Base-by-base conservation (phyloP, 2,888 invertebrate genomes). In the Lithophane socia region DNA sequence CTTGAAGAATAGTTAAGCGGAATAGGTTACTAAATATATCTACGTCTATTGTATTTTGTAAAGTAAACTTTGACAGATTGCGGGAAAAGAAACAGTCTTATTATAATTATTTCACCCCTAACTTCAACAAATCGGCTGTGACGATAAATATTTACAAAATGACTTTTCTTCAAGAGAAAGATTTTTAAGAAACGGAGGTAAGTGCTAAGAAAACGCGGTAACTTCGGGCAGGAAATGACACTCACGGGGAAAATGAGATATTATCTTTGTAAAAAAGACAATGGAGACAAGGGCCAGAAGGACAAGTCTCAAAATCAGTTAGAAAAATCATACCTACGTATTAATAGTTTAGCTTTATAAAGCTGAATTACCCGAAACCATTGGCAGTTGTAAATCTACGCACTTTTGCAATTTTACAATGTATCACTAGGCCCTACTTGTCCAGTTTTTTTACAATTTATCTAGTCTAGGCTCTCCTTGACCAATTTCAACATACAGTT, bases 171-270 rank as follows among this genome's bases (percentile, higher is more conserved):
- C 44, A 72, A 58, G 87, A 73, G 63, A 79, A 77, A 54, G 13
- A 61, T 70, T 12, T 68, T 76, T 72, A 75, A 52, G 47, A 68
- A 76, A 49, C n/a, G 24, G 29, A 79, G 74, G 64, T 70, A 70
- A 79, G 72, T 60, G n/a, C 58, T 60, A 75, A 61, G 75, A 73
- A 79, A 80, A 78, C 67, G 24, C 67, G 71, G 64, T 84, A 80
- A 82, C 74, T 67, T 73, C 67, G 29, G 54, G 65, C n/a, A 75
- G n/a, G 24, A 52, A 84, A 87, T 83, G 77, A 83, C 80, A 80
- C 86, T 84, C 86, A 54, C 61, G 87, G 83, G 84, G 37, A 76
- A 75, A 84, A 87, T 84, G 68, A 81, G 74, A 77, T 81, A 89
- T 86, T 84, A 81, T 73, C 74, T 49, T 63, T 77, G 74, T 79